These are phyloP conservation scores for Amblyornis subalaris DNA, from an alignment of 2,113 vertebrate genomes.

Conservation along the genomic window DNA sequence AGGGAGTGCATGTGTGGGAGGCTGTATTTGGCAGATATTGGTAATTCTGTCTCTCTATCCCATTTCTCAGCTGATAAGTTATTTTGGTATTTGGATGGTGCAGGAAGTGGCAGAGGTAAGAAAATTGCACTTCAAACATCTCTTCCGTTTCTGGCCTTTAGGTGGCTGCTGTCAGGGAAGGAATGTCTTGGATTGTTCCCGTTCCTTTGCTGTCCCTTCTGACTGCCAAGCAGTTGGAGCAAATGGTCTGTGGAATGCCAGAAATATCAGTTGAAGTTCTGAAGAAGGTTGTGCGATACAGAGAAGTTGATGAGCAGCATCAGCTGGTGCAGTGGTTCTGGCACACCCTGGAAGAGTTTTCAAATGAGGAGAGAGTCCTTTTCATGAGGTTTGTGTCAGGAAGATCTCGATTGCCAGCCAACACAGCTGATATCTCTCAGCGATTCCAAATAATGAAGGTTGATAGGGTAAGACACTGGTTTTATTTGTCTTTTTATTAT, in stretches of 20 bases:
- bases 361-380: conserved; percentile 84
- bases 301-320: conserved; percentile 84
- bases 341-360: conserved; percentile 83
- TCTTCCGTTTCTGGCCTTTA: not conserved
- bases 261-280: conserved; percentile 85
- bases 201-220: conserved; percentile 83
- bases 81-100: not conserved
- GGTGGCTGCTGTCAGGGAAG: conserved; percentile 85
- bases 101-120: not conserved
- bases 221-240: conserved; percentile 82
- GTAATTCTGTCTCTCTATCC: not conserved
- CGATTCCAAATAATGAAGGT: conserved; percentile 89
- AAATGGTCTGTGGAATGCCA: conserved; percentile 86
- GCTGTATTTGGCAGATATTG: not conserved
- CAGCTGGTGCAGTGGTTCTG: conserved; percentile 86
- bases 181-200: conserved; percentile 85
- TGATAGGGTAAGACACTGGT: conserved; percentile 75
- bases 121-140: not conserved
- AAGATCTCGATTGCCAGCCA: conserved; percentile 81
- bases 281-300: conserved; percentile 84
- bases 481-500: not conserved
- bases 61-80: not conserved
- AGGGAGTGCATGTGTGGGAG: fast-evolving
- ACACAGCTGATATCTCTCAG: conserved; percentile 86
- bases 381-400: conserved; percentile 87